A percentile compares a stretch with the other conserved stretches of the same genome.
phyloP scores from a whole-genome alignment of 2,797 vertebrate genomes.

The Triplophysa bombifrons region DNA sequence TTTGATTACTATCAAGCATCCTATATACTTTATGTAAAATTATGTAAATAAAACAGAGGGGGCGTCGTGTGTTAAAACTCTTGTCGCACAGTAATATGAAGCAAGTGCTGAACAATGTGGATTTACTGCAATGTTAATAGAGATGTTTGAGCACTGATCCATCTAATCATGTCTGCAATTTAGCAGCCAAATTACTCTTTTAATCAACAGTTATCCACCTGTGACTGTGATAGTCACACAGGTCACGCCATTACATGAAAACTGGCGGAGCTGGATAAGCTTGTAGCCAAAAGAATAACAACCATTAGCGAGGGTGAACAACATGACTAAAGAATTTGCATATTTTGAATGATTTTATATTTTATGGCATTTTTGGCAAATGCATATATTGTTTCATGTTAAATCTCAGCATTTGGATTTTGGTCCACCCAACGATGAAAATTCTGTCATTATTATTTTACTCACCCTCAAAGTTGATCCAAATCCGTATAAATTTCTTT shows the following conservation, averaged over 20 bases:
- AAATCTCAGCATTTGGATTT: too few species aligned
- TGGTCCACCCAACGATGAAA: too few species aligned
- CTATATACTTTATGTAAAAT: too few species aligned
- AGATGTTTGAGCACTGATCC: not conserved
- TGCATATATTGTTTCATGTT: too few species aligned
- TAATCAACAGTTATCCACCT: not conserved
- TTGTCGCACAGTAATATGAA: too few species aligned
- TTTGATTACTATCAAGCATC: conserved; percentile 9
- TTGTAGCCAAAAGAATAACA: not conserved
- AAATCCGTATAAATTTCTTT: too few species aligned
- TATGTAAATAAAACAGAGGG: too few species aligned
- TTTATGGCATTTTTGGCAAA: too few species aligned
- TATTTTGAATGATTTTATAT: not conserved
- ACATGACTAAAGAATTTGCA: not conserved
- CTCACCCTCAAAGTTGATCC: too few species aligned
- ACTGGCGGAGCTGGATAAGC: not conserved
- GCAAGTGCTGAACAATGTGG: too few species aligned
- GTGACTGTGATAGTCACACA: not conserved
- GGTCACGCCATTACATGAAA: not conserved
- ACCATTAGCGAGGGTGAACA: not conserved
- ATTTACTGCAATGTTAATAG: not conserved
- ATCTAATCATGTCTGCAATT: not conserved
- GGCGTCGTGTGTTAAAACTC: too few species aligned
- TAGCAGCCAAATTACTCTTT: not conserved
- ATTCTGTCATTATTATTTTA: too few species aligned